Conservation (phyloP, 2,113 vertebrate genomes). For the Rhynchomys soricoides region DNA sequence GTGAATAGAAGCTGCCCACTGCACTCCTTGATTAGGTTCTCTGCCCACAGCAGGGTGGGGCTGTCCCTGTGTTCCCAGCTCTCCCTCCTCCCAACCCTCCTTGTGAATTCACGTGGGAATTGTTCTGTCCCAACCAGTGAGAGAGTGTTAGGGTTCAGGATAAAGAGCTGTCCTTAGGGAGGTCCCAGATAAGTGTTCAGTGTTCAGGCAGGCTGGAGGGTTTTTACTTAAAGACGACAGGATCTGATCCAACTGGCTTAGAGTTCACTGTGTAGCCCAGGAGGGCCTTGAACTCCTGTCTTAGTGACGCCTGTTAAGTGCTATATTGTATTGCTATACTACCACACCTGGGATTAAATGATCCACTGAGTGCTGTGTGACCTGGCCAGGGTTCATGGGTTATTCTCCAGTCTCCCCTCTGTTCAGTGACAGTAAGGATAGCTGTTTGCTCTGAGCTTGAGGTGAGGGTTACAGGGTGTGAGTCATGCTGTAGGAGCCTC, state of each 20-base stretch:
- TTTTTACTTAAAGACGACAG: not conserved
- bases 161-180: not conserved
- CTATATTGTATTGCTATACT: not conserved
- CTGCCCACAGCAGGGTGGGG: rapidly evolving
- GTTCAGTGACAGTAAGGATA: rapidly evolving
- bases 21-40: not conserved
- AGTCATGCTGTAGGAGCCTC: rapidly evolving
- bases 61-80: not conserved
- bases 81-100: rapidly evolving
- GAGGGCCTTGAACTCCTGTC: not conserved
- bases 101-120: rapidly evolving
- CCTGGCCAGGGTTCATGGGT: not conserved
- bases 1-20: rapidly evolving
- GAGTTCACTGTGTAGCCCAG: not conserved
- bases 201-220: not conserved
- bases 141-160: not conserved
- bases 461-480: not conserved
- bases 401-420: rapidly evolving
- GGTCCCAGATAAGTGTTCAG: rapidly evolving
- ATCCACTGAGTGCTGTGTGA: rapidly evolving
- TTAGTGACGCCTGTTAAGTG: not conserved
- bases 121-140: rapidly evolving
- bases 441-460: not conserved
- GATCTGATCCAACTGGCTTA: not conserved
- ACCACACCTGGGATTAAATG: not conserved